Evolutionary conservation across 1,140 invertebrate species (phyloP).

Genomic region (Drosophila repletoides): DNA sequence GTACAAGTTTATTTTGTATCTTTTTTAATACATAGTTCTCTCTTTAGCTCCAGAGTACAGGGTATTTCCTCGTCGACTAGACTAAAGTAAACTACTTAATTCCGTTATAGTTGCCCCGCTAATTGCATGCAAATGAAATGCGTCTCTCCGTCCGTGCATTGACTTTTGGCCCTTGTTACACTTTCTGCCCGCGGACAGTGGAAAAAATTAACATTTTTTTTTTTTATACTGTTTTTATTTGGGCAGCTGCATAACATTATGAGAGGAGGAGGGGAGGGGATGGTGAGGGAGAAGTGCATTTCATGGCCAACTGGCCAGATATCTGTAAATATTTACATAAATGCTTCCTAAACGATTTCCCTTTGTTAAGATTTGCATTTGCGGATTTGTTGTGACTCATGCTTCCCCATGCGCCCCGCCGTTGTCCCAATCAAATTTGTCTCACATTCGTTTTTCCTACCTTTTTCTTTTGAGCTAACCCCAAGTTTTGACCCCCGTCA

Average conservation of each 20-base stretch:
- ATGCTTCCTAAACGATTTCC: constrained; percentile 39
- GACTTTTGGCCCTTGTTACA: constrained; percentile 54
- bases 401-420: not conserved
- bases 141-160: constrained; percentile 17
- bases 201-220: constrained; percentile 44
- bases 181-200: constrained; percentile 55
- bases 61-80: not conserved
- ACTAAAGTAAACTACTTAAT: no score
- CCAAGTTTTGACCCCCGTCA: constrained; percentile 18
- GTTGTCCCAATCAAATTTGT: constrained; percentile 27
- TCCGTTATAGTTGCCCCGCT: constrained; percentile 35
- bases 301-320: constrained; percentile 59
- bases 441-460: constrained; percentile 22
- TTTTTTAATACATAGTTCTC: no score
- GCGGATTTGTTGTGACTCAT: constrained; percentile 18
- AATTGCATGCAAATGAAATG: constrained; percentile 67
- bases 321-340: constrained; percentile 41
- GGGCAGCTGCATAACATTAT: constrained; percentile 58
- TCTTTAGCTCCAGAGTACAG: no score
- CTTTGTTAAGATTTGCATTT: not conserved
- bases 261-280: no score
- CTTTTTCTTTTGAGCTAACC: constrained; percentile 6
- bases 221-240: constrained; percentile 19
- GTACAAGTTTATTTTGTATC: no score
- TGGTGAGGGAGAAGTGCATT: no score